Base-by-base conservation (phyloP, 2,113 vertebrate genomes). In the Periophthalmus modestus region DNA sequence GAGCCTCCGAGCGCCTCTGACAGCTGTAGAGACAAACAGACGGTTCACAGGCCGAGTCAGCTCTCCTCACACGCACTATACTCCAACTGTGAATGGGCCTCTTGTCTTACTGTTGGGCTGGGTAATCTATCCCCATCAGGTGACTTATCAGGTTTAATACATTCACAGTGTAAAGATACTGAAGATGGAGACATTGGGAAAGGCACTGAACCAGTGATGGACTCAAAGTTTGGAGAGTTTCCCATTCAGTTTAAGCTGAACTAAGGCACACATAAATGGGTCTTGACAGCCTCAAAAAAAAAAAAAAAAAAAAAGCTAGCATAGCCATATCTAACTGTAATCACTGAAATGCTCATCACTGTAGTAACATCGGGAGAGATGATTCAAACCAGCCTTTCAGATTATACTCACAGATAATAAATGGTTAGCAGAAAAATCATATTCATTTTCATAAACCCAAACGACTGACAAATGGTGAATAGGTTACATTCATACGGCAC, bases 81-180 rank as follows among this genome's bases (percentile, higher is more conserved):
- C 75, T 78, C 81, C 85, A 72, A 79, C 78, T 80, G 74, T 87
- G 84, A 82, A 85, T 82, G 84, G 66, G 69, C 77, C 81, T 84
- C 83, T 83, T 81, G 73, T 86, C 52, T 55, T 72, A 76, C 70
- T 68, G 58, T 61, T 16, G 59, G 18, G 39, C 39, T 10, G 14
- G 59, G 24, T 15, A 62, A 61, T 61, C 13, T 5, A 2, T 33
- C 58, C 1, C 24, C 7, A 5, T 15, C 5, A 13, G 23, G 14
- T 59, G 21, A 59, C 57, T 24, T 59, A 5, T 24, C 5, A 7
- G 54, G 57, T 13, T 59, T 59, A 28, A 59, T 24, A 24, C 57
- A 59, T 14, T 24, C 21, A 58, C 55, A 24, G 55, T 59, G 57
- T 23, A 9, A 55, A n/a, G 52, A 55, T 4, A 48, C 47, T 16